phyloP scores from a whole-genome alignment of 2,888 invertebrate genomes.

The Imbricaverruca yamaguchii region DNA sequence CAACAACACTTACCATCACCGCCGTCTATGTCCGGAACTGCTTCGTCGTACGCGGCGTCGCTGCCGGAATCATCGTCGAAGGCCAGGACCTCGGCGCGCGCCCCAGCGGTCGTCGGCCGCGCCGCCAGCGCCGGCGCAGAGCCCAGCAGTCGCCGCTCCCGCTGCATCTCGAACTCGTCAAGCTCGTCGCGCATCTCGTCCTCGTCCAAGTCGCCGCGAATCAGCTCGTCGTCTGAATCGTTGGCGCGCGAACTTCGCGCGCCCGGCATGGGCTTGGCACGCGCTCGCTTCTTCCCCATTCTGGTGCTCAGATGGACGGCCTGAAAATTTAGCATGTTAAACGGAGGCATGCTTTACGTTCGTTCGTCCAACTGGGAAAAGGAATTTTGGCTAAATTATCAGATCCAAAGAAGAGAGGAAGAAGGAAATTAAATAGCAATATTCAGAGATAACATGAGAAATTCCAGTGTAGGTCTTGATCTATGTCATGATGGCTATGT shows the following conservation, averaged over 20 bases:
- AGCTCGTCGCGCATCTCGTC: slow-evolving; percentile 11
- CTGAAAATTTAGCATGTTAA: no score
- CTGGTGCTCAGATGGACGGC: no score
- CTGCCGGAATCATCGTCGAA: not conserved
- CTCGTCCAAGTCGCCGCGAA: not conserved
- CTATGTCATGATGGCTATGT: no score
- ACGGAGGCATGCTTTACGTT: no score
- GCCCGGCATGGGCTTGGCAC: not conserved
- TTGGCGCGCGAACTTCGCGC: not conserved
- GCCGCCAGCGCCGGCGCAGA: not conserved
- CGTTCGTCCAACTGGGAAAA: no score
- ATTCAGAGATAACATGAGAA: no score
- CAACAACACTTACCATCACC: no score
- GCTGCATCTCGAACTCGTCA: not conserved
- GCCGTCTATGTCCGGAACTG: not conserved
- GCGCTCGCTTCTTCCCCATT: not conserved
- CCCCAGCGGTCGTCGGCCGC: not conserved
- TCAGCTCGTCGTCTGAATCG: not conserved
- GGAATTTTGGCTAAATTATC: no score
- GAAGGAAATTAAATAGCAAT: no score
- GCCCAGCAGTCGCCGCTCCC: not conserved
- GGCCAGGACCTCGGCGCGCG: not conserved
- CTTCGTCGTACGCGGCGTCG: not conserved
- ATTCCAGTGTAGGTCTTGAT: no score
- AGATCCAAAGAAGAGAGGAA: no score